These are phyloP conservation scores for Clivina fossor DNA, from an alignment of 2,888 invertebrate species.

Conservation along the genomic window DNA sequence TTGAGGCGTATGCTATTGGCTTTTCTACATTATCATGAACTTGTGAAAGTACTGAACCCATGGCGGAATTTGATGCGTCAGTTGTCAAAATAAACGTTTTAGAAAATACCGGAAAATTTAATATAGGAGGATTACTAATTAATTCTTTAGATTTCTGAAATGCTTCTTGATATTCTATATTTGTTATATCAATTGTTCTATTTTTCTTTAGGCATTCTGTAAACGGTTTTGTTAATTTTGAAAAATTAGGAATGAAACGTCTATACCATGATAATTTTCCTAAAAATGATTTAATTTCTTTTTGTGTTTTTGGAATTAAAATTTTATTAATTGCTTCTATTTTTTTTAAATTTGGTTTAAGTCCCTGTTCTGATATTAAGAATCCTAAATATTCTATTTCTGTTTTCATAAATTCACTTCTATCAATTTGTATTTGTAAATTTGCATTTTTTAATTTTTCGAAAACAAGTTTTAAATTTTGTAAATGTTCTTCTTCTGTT, in stretches of 20 bases:
- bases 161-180: neutral
- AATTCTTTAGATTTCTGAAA: slow-evolving; percentile 14
- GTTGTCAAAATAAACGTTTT: slow-evolving; percentile 12
- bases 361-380: slow-evolving; percentile 43
- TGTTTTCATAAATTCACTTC: slow-evolving; percentile 43
- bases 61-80: neutral
- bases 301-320: slow-evolving; percentile 41
- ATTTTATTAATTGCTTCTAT: slow-evolving; percentile 39
- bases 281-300: slow-evolving; percentile 45
- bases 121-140: slow-evolving; percentile 2
- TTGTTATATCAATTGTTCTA: neutral
- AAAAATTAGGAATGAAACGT: slow-evolving; percentile 40
- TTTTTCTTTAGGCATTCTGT: slow-evolving; percentile 42
- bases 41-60: neutral
- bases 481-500: slow-evolving; percentile 42
- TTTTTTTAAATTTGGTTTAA: slow-evolving; percentile 45
- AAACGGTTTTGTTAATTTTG: slow-evolving; percentile 42
- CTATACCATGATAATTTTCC: slow-evolving; percentile 44
- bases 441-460: slow-evolving; percentile 36
- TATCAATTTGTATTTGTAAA: slow-evolving; percentile 40
- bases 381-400: slow-evolving; percentile 48
- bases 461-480: slow-evolving; percentile 43
- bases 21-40: neutral
- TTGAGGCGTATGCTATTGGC: neutral
- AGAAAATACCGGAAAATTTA: slow-evolving; percentile 9